Evolutionary conservation across 2,888 invertebrate genomes (phyloP).

Genomic region (Nezara viridula): DNA sequence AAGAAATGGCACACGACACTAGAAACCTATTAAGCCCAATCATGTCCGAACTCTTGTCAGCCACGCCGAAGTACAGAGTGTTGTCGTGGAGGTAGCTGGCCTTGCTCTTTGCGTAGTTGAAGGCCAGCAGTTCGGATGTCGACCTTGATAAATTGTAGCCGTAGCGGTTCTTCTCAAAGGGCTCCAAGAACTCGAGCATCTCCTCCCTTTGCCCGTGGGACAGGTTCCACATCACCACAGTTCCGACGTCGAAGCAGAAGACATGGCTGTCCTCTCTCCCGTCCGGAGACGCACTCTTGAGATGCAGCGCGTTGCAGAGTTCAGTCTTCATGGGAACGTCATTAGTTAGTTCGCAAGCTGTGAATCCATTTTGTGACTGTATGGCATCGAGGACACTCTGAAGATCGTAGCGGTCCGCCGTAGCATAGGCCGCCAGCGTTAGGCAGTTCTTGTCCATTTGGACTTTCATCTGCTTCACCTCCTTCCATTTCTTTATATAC

Average conservation of each 20-base stretch:
- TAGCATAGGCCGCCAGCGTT: neutral
- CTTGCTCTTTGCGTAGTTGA: neutral
- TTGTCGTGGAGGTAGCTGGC: neutral
- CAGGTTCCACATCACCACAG: conserved; percentile 25
- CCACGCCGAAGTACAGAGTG: conserved; percentile 12
- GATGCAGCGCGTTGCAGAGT: neutral
- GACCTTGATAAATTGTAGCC: neutral
- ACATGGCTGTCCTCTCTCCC: neutral
- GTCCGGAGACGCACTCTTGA: neutral
- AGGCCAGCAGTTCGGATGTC: neutral
- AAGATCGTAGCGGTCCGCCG: conserved; percentile 9
- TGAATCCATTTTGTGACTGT: neutral
- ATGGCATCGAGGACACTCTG: neutral
- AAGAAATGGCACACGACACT: neutral
- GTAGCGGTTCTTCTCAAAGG: neutral
- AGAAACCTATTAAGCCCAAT: neutral
- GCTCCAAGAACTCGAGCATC: neutral
- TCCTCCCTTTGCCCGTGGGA: neutral
- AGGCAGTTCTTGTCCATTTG: neutral
- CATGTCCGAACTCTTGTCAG: neutral
- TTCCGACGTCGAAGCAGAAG: conserved; percentile 27
- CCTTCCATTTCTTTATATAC: neutral
- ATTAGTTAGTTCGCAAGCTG: neutral
- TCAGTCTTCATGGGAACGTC: neutral
- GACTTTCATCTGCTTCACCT: neutral